phyloP scores from a whole-genome alignment of 2,888 invertebrate species.

The Lasioglossum morio region DNA sequence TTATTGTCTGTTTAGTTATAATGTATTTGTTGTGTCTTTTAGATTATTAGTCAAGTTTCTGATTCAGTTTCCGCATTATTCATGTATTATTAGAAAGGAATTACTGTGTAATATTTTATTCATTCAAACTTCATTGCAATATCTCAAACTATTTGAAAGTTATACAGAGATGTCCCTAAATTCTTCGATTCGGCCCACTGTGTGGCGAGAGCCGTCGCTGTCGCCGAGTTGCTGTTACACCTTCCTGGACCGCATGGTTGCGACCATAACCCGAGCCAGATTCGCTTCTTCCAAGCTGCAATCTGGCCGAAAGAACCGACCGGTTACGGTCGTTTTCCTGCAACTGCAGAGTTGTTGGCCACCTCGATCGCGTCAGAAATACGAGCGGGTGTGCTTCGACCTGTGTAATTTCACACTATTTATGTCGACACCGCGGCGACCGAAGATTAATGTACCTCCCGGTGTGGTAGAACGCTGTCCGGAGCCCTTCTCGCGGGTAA shows the following conservation, averaged over 20 bases:
- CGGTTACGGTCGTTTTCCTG: neutral
- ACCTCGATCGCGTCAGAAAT: neutral
- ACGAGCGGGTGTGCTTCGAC: neutral
- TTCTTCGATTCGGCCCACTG: no score
- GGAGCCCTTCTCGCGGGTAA: neutral
- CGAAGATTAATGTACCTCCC: neutral
- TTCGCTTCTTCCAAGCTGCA: neutral
- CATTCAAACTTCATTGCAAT: no score
- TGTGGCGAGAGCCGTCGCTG: no score
- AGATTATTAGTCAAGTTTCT: no score
- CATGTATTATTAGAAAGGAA: no score
- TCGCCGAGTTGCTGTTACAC: no score
- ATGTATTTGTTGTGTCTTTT: no score
- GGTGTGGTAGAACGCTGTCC: neutral
- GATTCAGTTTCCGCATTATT: no score
- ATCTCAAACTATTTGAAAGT: no score
- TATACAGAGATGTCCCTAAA: no score
- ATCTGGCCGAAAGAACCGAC: neutral
- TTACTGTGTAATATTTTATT: no score
- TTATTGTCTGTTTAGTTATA: no score
- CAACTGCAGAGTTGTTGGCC: neutral
- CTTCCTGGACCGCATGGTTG: neutral
- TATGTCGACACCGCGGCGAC: conserved; percentile 23
- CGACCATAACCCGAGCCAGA: neutral
- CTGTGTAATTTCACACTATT: conserved; percentile 7